A percentile compares a stretch with the other conserved stretches of the same genome.
phyloP scores from a whole-genome alignment of 1,140 invertebrate genomes.

The Goniozus legneri region DNA sequence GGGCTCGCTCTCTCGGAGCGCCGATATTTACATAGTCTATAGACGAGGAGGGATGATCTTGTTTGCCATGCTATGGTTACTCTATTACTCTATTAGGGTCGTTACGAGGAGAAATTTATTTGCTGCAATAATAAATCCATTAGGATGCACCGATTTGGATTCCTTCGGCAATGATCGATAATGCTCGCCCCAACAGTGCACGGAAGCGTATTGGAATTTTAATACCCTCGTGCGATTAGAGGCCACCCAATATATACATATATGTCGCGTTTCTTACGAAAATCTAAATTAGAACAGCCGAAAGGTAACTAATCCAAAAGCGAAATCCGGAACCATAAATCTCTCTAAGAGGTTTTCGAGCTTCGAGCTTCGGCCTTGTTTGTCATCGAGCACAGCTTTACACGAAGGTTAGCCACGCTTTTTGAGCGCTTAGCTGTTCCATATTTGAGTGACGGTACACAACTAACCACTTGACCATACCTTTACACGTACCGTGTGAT shows the following conservation, averaged over 20 bases:
- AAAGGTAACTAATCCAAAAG: conserved; percentile 4
- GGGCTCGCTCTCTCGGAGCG: conserved; percentile 26
- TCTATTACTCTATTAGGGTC: conserved; percentile 53
- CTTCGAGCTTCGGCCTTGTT: conserved; percentile 27
- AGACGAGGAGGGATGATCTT: conserved; percentile 52
- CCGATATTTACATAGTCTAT: conserved; percentile 52
- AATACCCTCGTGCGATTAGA: too few relatives aligned
- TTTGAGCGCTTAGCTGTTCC: conserved; percentile 42
- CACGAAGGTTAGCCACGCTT: conserved; percentile 46
- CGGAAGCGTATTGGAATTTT: too few relatives aligned
- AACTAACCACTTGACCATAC: conserved; percentile 55
- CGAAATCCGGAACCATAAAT: conserved; percentile 37
- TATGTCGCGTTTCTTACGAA: too few relatives aligned
- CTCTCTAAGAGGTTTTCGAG: conserved; percentile 38
- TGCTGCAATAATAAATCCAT: conserved; percentile 55
- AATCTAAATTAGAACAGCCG: not conserved
- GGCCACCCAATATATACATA: too few relatives aligned
- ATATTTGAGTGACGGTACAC: conserved; percentile 52
- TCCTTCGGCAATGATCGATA: conserved; percentile 16
- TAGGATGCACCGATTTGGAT: conserved; percentile 34
- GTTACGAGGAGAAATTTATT: conserved; percentile 53
- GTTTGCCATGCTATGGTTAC: conserved; percentile 50
- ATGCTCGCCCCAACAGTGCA: too few relatives aligned
- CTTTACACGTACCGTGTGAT: conserved; percentile 38
- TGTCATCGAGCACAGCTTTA: conserved; percentile 32